A percentile compares a stretch with the other conserved stretches of the same genome.
phyloP scores from a whole-genome alignment of 2,113 vertebrate genomes.

The Rhinolophus ferrumequinum region DNA sequence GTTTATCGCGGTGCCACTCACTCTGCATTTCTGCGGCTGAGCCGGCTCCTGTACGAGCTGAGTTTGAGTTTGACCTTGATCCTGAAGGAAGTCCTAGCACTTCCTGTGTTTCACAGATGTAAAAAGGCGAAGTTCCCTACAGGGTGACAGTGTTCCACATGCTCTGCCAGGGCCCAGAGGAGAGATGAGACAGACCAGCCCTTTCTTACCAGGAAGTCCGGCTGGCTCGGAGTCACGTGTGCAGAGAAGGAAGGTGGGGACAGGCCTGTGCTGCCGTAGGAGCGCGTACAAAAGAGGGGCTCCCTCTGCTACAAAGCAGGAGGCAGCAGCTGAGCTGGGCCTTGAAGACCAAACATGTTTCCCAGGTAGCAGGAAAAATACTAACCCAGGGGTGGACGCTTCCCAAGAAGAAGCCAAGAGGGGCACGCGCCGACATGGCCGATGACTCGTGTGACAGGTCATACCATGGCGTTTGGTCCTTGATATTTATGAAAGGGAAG shows the following conservation, averaged over 20 bases:
- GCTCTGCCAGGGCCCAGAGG: background rate
- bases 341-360: background rate
- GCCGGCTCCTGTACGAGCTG: too few relatives aligned
- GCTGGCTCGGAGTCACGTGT: rapidly evolving
- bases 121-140: background rate
- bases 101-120: background rate
- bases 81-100: background rate
- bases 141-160: rapidly evolving
- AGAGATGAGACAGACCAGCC: background rate
- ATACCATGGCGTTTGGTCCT: background rate
- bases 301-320: rapidly evolving
- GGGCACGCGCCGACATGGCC: background rate
- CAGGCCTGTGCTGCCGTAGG: rapidly evolving
- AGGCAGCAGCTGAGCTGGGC: too few relatives aligned
- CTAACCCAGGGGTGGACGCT: background rate
- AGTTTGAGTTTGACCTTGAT: background rate
- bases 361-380: background rate
- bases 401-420: background rate
- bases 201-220: background rate
- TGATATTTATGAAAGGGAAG: background rate
- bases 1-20: too few relatives aligned
- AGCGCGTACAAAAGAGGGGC: background rate
- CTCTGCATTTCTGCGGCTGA: background rate
- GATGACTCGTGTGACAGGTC: rapidly evolving
- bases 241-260: background rate